Base-by-base conservation (phyloP, 1,140 invertebrate species). In the Aporrectodea caliginosa region DNA sequence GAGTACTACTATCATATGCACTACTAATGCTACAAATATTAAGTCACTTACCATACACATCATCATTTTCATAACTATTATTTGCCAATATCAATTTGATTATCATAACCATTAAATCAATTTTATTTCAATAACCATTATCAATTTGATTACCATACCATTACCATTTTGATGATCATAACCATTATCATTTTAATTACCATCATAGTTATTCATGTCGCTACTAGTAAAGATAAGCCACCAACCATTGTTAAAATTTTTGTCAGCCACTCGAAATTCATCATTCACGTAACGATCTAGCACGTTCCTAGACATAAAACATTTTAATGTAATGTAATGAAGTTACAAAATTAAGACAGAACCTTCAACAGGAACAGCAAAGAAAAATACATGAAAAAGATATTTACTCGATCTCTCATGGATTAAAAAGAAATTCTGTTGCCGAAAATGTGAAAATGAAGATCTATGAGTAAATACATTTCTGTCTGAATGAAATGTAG, bases 221-320 rank as follows among this genome's bases (percentile, higher is more conserved):
- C 43, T 12, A 58, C 43, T n/a, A n/a, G 43, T 22, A 12, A 58
- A 58, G 43, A 58, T 12, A 58, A 31, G 58, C 84, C 43, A 12
- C 86, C 84, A 83, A 88, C 87, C 84, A 73, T 84, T 86, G 75
- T 84, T 87, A 78, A 87, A 87, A 80, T 87, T 84, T 81, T 79
- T 85, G 79, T 88, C 87, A 30, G 83, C 80, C 43, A 84, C 85
- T 69, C 82, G 81, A 71, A 87, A 87, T 81, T 87, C 86, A 82
- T 88, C 87, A 81, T 87, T 87, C 12, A 88, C 86, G 82, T 87
- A 88, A 80, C 86, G 81, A 30, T 88, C 87, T 75, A 88, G 79
- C 86, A 88, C 87, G 77, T 86, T 87, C 73, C 86, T 87, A 81
- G 72, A 84, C 83, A 76, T 2, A 29, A 29, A 32, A 29, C 70